Conservation (phyloP, 2,113 vertebrate species). For the Malurus cyaneus region DNA sequence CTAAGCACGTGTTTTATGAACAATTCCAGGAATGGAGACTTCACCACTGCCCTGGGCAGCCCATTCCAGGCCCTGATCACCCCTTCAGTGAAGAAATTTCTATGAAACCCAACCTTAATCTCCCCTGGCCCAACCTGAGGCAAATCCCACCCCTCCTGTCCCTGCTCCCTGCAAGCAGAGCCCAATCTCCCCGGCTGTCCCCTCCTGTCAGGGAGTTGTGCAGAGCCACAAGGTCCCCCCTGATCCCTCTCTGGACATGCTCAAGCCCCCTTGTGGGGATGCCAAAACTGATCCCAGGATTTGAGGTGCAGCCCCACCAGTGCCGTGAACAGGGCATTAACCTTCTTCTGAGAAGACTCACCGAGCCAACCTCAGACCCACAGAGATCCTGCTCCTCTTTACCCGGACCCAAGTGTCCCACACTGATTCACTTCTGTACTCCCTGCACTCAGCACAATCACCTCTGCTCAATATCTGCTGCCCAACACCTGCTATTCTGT, state of each 20-base stretch:
- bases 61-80: not conserved
- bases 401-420: rapidly evolving
- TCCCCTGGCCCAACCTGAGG: rapidly evolving
- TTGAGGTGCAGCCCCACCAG: not conserved
- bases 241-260: not conserved
- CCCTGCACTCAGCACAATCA: not conserved
- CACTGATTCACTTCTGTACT: not conserved
- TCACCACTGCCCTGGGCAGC: not conserved
- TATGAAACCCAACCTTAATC: not conserved
- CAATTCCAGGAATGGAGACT: not conserved
- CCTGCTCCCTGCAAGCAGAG: not conserved
- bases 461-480: not conserved
- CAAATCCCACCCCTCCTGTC: rapidly evolving
- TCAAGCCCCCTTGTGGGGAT: not conserved
- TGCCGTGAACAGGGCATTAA: not conserved
- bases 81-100: not conserved
- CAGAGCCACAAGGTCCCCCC: not conserved
- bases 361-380: not conserved
- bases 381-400: not conserved
- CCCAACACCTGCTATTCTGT: not conserved
- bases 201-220: not conserved
- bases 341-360: not conserved
- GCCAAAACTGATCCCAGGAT: not conserved
- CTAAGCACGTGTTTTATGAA: not conserved
- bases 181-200: rapidly evolving